Evolutionary conservation across 2,888 invertebrate genomes (phyloP), one percentile per base, ranked within the genome.

Genomic region (Drosophila recens): DNA sequence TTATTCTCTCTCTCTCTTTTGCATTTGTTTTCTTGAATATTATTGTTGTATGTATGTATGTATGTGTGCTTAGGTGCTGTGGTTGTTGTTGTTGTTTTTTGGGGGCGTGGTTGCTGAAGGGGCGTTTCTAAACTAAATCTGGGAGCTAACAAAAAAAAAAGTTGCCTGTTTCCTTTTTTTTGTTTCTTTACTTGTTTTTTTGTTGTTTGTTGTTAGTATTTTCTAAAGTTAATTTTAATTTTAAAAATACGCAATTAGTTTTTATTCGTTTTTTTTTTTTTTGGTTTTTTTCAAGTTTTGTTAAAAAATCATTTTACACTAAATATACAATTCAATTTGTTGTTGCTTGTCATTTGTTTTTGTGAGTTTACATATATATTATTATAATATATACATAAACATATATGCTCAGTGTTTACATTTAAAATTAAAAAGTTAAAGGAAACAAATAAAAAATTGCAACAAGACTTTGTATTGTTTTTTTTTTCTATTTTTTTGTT

Each of bases 321-420:
- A 67, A 73, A 23, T 71, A 8, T 80, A 82, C 72, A 81, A 73
- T 85, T 79, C 67, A 72, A 79, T 65, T 62, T 46, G 34, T 49
- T 59, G 58, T 67, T 46, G 54, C 59, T 23, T 23, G 23, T 23
- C 23, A 23, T 23, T 23, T 23, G 61, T 49, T 34, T 69, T 69
- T 62, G 45, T 49, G 23, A 45, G 43, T 42, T 58, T 40, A 57
- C 34, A 49, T 62, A 33, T 57, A 67, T 58, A 42, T 67, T 73
- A 67, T 63, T 67, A 64, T 75, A 65, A 75, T 75, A 76, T 76
- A 75, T 75, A 71, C 56, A 65, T 27, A 43, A 64, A 61, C 63
- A 61, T 15, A n/a, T n/a, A 43, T 54, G 48, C 23, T 45, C 45
- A 45, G 23, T 74, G 40, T 58, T 64, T 62, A 61, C 33, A 72